Evolutionary conservation across 2,888 invertebrate genomes (phyloP).

Genomic region (Lasioglossum villosulum): DNA sequence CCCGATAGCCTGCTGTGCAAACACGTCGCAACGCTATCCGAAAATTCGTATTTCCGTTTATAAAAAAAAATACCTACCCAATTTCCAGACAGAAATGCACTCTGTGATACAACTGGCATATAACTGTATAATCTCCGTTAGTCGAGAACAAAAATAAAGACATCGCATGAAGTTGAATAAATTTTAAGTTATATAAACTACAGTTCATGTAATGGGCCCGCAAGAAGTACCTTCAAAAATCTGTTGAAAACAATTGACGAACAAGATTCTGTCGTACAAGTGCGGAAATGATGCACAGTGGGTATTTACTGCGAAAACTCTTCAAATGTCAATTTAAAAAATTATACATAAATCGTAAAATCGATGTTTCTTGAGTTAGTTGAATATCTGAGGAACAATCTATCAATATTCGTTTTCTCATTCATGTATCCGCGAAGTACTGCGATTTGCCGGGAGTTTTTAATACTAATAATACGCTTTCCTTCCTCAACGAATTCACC

Average conservation of each 20-base stretch:
- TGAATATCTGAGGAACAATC: too few species aligned
- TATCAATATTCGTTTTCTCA: too few species aligned
- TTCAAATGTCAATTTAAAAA: too few species aligned
- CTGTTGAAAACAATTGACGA: neutral
- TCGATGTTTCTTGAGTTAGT: too few species aligned
- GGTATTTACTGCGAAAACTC: too few species aligned
- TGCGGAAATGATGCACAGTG: too few species aligned
- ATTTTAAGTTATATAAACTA: neutral
- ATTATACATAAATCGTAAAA: too few species aligned
- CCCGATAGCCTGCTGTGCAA: constrained; percentile 15
- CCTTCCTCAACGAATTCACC: too few species aligned
- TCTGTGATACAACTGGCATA: neutral
- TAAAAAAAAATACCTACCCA: neutral
- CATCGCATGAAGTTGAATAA: neutral
- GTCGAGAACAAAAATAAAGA: neutral
- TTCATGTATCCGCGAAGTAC: too few species aligned
- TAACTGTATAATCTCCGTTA: neutral
- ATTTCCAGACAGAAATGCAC: neutral
- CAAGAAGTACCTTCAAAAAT: neutral
- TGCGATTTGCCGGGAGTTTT: too few species aligned
- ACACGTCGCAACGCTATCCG: neutral
- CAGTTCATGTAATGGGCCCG: neutral
- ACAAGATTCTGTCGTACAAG: too few species aligned
- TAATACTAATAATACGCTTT: too few species aligned
- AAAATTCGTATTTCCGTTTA: constrained; percentile 3